phyloP scores from a whole-genome alignment of 2,888 invertebrate species.

The Sinotaia quadrata region DNA sequence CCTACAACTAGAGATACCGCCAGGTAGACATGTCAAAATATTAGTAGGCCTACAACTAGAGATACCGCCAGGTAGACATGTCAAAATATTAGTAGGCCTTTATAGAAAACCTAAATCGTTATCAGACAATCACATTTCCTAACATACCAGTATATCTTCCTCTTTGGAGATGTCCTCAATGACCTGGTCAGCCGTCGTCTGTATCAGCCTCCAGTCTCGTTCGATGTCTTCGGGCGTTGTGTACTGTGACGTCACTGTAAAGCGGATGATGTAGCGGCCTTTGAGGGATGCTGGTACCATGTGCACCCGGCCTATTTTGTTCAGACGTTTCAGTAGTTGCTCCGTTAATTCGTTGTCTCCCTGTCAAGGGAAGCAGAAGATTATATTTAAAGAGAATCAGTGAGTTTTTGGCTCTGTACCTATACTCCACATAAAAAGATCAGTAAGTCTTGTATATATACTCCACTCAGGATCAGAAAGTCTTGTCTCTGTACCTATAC shows the following conservation, averaged over 20 bases:
- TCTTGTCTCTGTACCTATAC: no score
- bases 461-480: no score
- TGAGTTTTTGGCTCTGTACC: no score
- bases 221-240: constrained; percentile 77
- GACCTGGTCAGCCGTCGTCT: constrained; percentile 68
- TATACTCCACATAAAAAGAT: no score
- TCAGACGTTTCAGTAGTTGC: constrained; percentile 85
- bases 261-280: constrained; percentile 85
- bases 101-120: not conserved
- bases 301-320: constrained; percentile 89
- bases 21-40: no score
- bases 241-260: constrained; percentile 92
- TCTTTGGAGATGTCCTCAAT: constrained; percentile 43
- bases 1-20: no score
- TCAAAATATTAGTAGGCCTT: no score
- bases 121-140: not conserved
- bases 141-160: no score
- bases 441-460: no score
- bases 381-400: not conserved
- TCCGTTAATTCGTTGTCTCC: constrained; percentile 88
- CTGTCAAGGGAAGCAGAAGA: constrained; percentile 67
- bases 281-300: constrained; percentile 95
- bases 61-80: no score
- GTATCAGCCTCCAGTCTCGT: constrained; percentile 83
- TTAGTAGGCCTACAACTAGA: no score